Evolutionary conservation across 2,888 invertebrate genomes (phyloP), one percentile per base, ranked within the genome.

Genomic region (Meghimatium bilineatum): DNA sequence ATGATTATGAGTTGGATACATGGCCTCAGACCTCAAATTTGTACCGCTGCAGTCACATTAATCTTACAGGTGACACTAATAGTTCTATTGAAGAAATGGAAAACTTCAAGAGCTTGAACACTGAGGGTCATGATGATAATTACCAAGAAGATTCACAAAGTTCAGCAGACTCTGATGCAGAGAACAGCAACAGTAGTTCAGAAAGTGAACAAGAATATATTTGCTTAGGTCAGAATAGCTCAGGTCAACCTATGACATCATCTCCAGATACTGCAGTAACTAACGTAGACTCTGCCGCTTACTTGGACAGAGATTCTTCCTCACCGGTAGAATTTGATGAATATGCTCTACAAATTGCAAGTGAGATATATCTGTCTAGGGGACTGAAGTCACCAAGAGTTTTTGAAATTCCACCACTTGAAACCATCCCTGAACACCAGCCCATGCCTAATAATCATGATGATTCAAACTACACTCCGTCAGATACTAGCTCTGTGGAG

Each of bases 361-460:
- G 88, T 85, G 90, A 90, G 84, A 88, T 90, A n/a, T 90, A 90
- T 81, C 89, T 90, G 72, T 89, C 90, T 10, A 89, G 89, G 86
- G 90, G 90, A 52, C 83, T 88, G 72, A 88, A 88, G 69, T 85
- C 89, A 56, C 89, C 90, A 17, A 84, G 89, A 26, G 86, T 89
- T 8, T 87, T 82, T 83, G 86, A 88, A 85, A 87, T 88, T 26
- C 88, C 88, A 52, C 87, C 88, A 38, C 84, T 90, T 52, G 89
- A 89, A 69, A 89, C 91, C 36, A 90, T 90, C 84, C 90, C 90
- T 36, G 91, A 91, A 79, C 89, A 90, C 85, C 88, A 49, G 60
- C 69, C 77, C 23, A 36, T 84, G 71, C 26, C 78, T 23, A 60
- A 49, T 17, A 56, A 67, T 67, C 72, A 82, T 8, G 82, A 83